A percentile compares a stretch with the other conserved stretches of the same genome.
These are phyloP conservation scores for Drosophila aldrichi DNA, from an alignment of 2,888 invertebrate species.

Conservation along the genomic window DNA sequence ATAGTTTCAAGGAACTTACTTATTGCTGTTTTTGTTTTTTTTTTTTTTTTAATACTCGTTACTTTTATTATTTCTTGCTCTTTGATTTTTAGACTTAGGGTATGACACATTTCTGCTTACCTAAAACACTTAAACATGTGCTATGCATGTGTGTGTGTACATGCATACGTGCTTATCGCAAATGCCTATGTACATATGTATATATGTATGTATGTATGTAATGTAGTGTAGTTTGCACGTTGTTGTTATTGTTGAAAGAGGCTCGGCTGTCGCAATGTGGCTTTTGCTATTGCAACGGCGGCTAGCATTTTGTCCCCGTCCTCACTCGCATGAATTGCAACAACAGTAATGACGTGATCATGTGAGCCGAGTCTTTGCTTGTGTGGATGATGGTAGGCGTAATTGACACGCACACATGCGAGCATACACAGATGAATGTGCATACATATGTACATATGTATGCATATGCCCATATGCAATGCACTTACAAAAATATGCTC, in stretches of 20 bases:
- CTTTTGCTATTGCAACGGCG: conserved; percentile 4
- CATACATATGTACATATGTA: neutral
- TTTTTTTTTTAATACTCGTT: conserved; percentile 8
- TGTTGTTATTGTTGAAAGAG: conserved; percentile 28
- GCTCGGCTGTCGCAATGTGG: conserved; percentile 29
- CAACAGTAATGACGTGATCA: conserved; percentile 15
- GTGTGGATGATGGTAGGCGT: conserved; percentile 9
- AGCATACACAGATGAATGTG: neutral
- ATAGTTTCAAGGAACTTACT: conserved; percentile 47
- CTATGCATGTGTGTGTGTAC: neutral
- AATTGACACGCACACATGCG: neutral
- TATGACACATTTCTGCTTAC: conserved; percentile 12
- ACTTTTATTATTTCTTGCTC: conserved; percentile 18
- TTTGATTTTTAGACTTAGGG: conserved; percentile 18
- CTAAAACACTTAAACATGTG: neutral
- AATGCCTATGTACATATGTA: too few relatives aligned
- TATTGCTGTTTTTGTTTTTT: conserved; percentile 25
- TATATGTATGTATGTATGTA: neutral
- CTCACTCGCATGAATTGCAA: neutral
- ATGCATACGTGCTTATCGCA: too few relatives aligned
- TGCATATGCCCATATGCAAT: neutral
- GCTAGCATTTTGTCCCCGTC: conserved; percentile 23
- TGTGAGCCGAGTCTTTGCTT: neutral
- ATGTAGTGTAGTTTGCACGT: neutral
- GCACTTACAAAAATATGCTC: neutral